Evolutionary conservation across 2,797 vertebrate species (phyloP).

Genomic region (Lacerta bilineata): DNA sequence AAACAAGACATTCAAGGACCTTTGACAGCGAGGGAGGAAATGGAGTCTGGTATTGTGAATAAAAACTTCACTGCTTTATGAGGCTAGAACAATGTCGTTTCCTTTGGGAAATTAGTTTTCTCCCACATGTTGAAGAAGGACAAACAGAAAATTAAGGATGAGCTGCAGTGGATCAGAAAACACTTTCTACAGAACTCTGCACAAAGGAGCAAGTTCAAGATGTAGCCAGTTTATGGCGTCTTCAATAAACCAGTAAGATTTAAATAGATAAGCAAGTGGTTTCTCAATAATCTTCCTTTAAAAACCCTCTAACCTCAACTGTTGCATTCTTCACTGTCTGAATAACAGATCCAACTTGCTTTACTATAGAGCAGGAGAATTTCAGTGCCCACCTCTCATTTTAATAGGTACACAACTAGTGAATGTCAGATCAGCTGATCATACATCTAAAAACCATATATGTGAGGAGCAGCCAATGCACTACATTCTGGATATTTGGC

Average conservation of each 20-base stretch:
- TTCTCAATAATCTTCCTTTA: not conserved
- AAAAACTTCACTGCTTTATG: constrained; percentile 38
- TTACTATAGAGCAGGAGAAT: not conserved
- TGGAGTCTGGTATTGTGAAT: constrained; percentile 31
- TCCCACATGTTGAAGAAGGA: constrained; percentile 21
- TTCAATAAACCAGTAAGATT: not conserved
- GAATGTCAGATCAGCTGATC: not conserved
- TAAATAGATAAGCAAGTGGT: not conserved
- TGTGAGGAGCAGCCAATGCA: not conserved
- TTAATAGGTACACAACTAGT: not conserved
- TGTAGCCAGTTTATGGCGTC: not conserved
- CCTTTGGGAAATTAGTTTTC: constrained; percentile 48
- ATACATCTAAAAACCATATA: not conserved
- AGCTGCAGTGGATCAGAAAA: constrained; percentile 16
- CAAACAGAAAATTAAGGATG: constrained; percentile 31
- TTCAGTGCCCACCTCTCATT: not conserved
- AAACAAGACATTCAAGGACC: constrained; percentile 24
- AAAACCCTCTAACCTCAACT: not conserved
- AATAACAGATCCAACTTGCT: not conserved
- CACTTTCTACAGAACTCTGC: not conserved
- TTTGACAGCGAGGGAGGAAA: constrained; percentile 37
- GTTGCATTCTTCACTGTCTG: not conserved
- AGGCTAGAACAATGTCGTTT: constrained; percentile 32
- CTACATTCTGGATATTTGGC: not conserved
- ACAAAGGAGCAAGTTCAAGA: constrained; percentile 12